phyloP scores from a whole-genome alignment of 2,888 invertebrate species.

The Zaprionus obscuricornis region DNA sequence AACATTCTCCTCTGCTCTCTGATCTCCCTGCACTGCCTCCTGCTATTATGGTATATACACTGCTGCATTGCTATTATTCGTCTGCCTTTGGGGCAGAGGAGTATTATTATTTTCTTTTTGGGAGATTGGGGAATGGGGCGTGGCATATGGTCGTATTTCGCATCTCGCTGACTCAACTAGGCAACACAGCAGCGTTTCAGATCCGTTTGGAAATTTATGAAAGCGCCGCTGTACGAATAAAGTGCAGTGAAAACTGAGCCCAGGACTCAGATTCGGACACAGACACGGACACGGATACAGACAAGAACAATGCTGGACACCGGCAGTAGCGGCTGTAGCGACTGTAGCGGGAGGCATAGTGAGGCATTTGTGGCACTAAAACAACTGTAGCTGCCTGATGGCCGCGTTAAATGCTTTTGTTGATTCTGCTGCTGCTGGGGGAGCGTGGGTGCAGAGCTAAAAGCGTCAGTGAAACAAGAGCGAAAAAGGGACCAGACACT shows the following conservation, averaged over 20 bases:
- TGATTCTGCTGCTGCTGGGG: slow-evolving; percentile 62
- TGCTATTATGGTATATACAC: slow-evolving; percentile 29
- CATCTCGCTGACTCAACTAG: too few species aligned
- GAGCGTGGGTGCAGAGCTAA: too few species aligned
- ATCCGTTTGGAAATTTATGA: slow-evolving; percentile 66
- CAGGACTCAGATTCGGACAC: background rate
- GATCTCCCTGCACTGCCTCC: too few species aligned
- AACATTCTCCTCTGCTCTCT: background rate
- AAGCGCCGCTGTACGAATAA: slow-evolving; percentile 56
- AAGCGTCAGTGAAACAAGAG: too few species aligned
- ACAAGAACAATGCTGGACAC: background rate
- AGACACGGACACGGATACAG: background rate
- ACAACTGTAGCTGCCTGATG: slow-evolving; percentile 70
- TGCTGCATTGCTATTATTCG: slow-evolving; percentile 23
- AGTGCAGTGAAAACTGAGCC: slow-evolving; percentile 49
- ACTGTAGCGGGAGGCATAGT: slow-evolving; percentile 6
- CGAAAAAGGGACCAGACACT: too few species aligned
- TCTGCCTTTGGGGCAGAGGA: too few species aligned
- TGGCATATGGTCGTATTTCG: too few species aligned
- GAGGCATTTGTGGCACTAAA: slow-evolving; percentile 48
- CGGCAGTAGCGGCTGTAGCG: background rate
- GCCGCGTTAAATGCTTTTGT: slow-evolving; percentile 75
- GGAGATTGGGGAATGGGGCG: too few species aligned
- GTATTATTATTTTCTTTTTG: too few species aligned
- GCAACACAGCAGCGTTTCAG: slow-evolving; percentile 6